A percentile compares a stretch with the other conserved stretches of the same genome.
Evolutionary conservation across 53 echinoderm and acorn worm species (phyloP).

Genomic region (Arbacia lixula): DNA sequence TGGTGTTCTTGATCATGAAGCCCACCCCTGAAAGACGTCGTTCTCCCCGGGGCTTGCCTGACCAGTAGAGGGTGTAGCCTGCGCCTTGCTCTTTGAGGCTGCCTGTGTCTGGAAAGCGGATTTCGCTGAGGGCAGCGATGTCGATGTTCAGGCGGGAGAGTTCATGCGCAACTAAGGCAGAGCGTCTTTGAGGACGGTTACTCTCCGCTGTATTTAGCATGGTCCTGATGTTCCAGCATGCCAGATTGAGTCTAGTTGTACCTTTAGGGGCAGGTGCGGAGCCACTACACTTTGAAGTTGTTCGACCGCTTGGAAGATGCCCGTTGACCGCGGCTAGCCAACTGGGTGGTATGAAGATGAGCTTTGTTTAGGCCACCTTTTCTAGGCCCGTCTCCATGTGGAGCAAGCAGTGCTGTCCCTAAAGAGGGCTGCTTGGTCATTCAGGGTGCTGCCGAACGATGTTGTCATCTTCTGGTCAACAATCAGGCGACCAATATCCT

Average conservation of each 20-base stretch:
- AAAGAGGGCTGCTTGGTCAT: too few relatives aligned
- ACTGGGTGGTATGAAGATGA: slow-evolving; percentile 57
- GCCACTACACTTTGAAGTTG: slow-evolving; percentile 30
- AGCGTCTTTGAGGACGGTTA: slow-evolving; percentile 39
- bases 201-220: slow-evolving; percentile 28
- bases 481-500: slow-evolving; percentile 61
- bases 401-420: too few relatives aligned
- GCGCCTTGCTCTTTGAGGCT: slow-evolving; percentile 54
- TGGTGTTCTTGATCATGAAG: slow-evolving; percentile 67
- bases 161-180: slow-evolving; percentile 56
- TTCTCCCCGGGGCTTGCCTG: slow-evolving; percentile 43
- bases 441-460: slow-evolving; percentile 68
- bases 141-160: slow-evolving; percentile 47
- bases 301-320: slow-evolving; percentile 63
- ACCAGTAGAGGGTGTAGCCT: slow-evolving; percentile 73
- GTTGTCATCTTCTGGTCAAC: slow-evolving; percentile 53
- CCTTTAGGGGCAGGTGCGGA: slow-evolving; percentile 11
- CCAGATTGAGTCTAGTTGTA: slow-evolving; percentile 32
- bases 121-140: slow-evolving; percentile 62
- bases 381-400: slow-evolving; percentile 53
- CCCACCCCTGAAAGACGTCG: slow-evolving; percentile 63
- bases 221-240: slow-evolving; percentile 60
- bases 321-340: slow-evolving; percentile 72
- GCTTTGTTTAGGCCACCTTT: slow-evolving; percentile 75
- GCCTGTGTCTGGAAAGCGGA: slow-evolving; percentile 52